Conservation (phyloP, 2,113 vertebrate species). For the Thalassarche chlororhynchos region DNA sequence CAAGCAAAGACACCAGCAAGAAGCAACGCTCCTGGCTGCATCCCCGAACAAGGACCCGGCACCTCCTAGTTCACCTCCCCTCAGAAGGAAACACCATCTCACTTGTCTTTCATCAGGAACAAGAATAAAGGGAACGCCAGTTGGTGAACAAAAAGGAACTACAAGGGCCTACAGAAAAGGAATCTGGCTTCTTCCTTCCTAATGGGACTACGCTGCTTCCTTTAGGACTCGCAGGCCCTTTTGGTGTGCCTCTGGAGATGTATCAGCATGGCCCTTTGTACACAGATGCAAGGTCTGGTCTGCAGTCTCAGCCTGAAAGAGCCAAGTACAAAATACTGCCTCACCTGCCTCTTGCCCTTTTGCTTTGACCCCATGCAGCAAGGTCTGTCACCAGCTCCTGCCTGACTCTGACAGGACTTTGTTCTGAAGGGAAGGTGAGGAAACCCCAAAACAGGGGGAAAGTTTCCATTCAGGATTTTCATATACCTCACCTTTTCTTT, state of each 20-base stretch:
- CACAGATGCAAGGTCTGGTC: background rate
- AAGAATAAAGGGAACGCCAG: fast-evolving
- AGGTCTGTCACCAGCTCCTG: background rate
- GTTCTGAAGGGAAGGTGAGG: background rate
- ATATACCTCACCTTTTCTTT: background rate
- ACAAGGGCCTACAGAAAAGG: background rate
- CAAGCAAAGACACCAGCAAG: background rate
- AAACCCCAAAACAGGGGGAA: background rate
- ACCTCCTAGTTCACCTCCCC: background rate
- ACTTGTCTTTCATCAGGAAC: background rate
- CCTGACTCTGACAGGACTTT: background rate
- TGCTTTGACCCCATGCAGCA: background rate
- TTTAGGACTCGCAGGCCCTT: background rate
- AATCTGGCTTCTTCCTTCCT: background rate
- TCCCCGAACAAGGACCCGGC: background rate
- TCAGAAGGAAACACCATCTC: background rate
- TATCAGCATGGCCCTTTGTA: background rate
- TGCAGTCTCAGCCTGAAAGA: background rate
- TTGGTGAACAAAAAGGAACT: background rate
- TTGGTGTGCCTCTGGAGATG: background rate
- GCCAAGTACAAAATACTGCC: background rate
- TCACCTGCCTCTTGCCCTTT: background rate
- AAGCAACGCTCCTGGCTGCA: background rate
- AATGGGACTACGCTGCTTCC: background rate
- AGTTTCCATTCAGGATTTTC: background rate